A percentile compares a stretch with the other conserved stretches of the same genome.
These are phyloP conservation scores for Cerastoderma edule DNA, from an alignment of 2,888 invertebrate species.

Conservation along the genomic window DNA sequence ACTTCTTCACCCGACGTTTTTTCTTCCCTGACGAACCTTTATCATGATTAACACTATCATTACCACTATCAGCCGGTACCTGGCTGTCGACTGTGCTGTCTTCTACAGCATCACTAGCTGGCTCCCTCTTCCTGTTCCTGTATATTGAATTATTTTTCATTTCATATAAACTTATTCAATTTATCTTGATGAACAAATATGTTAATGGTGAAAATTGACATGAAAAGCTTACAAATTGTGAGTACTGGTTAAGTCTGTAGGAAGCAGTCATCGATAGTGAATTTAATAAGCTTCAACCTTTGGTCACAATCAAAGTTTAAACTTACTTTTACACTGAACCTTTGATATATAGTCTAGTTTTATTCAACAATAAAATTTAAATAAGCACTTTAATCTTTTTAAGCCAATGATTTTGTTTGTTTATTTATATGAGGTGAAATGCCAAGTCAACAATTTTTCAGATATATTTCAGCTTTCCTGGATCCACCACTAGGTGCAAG, in stretches of 20 bases:
- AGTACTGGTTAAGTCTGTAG: no score
- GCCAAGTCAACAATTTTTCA: no score
- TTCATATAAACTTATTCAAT: background rate
- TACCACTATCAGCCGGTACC: background rate
- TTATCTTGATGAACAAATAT: background rate
- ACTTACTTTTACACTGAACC: no score
- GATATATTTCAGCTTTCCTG: no score
- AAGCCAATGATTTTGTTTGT: no score
- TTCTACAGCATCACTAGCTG: background rate
- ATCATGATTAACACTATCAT: background rate
- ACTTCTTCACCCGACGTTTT: conserved; percentile 58
- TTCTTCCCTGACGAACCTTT: conserved; percentile 48
- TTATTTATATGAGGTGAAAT: no score
- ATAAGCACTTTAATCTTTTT: no score
- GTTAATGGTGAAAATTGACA: background rate
- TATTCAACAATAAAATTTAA: no score
- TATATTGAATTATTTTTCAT: background rate
- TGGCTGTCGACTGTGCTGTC: conserved; percentile 4
- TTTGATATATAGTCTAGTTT: no score
- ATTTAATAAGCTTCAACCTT: no score
- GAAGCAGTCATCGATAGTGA: no score
- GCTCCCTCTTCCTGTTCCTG: conserved; percentile 19
- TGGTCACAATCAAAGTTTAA: background rate
- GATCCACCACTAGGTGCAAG: no score
- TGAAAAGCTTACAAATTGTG: background rate